These are phyloP conservation scores for Halocynthia aurantium DNA, from an alignment of 23 tunicate genomes.

Conservation along the genomic window DNA sequence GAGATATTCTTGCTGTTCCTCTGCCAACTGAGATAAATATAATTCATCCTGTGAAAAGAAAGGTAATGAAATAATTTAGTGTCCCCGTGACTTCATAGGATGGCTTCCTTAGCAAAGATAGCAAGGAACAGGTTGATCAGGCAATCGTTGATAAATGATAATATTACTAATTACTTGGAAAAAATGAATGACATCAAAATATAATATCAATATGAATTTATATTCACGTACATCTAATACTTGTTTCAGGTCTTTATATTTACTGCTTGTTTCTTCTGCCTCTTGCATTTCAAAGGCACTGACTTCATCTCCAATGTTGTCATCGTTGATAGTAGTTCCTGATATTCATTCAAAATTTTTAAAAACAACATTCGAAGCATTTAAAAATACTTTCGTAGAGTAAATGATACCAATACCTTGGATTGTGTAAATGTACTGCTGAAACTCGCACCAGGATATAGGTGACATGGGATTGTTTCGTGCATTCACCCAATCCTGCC, in stretches of 20 bases:
- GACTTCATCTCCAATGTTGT: constrained; percentile 20
- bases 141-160: too few relatives aligned
- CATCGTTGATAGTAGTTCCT: constrained; percentile 12
- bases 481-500: constrained; percentile 47
- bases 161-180: too few relatives aligned
- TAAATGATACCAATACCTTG: constrained; percentile 33
- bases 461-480: constrained; percentile 2
- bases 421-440: constrained; percentile 40
- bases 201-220: too few relatives aligned
- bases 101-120: too few relatives aligned
- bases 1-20: constrained; percentile 49
- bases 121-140: too few relatives aligned
- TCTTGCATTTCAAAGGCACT: constrained; percentile 17
- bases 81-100: too few relatives aligned
- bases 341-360: too few relatives aligned
- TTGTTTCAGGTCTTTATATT: constrained; percentile 38
- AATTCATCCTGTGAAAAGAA: constrained; percentile 29
- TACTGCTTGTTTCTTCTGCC: constrained; percentile 14
- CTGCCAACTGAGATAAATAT: constrained; percentile 20
- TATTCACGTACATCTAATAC: constrained; percentile 45
- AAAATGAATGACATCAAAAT: too few relatives aligned
- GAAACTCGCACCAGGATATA: constrained; percentile 66
- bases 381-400: not conserved
- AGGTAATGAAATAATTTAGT: not conserved
- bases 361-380: too few relatives aligned